phyloP scores from a whole-genome alignment of 30 jellyfish, hydroid and myxozoan species.

The Chironex yamaguchii region DNA sequence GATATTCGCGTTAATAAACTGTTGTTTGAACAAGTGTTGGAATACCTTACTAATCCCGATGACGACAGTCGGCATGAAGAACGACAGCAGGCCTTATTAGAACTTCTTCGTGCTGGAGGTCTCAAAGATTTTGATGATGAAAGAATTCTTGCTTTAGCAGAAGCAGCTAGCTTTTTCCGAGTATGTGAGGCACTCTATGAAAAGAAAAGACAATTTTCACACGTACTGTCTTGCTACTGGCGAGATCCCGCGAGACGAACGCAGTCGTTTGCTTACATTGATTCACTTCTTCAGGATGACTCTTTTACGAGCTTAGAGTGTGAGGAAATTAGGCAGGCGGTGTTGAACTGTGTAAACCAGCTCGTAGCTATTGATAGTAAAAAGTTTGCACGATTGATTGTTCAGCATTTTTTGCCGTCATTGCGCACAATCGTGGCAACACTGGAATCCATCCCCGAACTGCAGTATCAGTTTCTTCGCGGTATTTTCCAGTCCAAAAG shows the following conservation, averaged over 20 bases:
- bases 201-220: conserved; percentile 74
- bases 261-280: conserved; percentile 78
- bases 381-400: conserved; percentile 80
- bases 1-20: conserved; percentile 88
- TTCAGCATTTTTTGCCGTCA: conserved; percentile 66
- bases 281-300: conserved; percentile 75
- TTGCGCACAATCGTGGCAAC: conserved; percentile 74
- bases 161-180: conserved; percentile 92
- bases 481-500: conserved; percentile 83
- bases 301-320: conserved; percentile 92
- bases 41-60: conserved; percentile 89
- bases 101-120: conserved; percentile 95
- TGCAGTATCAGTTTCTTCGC: conserved; percentile 77
- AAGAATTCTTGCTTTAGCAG: conserved; percentile 87
- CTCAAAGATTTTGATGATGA: conserved; percentile 86
- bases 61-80: conserved; percentile 97
- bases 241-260: conserved; percentile 87
- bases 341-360: conserved; percentile 61
- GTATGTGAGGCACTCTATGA: conserved; percentile 92
- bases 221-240: conserved; percentile 90
- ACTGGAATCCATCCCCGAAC: conserved; percentile 70
- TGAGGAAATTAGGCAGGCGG: conserved; percentile 84
- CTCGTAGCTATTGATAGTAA: conserved; percentile 83
- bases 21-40: conserved; percentile 93
- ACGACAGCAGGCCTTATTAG: conserved; percentile 96